Evolutionary conservation across 2,888 invertebrate genomes (phyloP).

Genomic region (Cyaniris semiargus): DNA sequence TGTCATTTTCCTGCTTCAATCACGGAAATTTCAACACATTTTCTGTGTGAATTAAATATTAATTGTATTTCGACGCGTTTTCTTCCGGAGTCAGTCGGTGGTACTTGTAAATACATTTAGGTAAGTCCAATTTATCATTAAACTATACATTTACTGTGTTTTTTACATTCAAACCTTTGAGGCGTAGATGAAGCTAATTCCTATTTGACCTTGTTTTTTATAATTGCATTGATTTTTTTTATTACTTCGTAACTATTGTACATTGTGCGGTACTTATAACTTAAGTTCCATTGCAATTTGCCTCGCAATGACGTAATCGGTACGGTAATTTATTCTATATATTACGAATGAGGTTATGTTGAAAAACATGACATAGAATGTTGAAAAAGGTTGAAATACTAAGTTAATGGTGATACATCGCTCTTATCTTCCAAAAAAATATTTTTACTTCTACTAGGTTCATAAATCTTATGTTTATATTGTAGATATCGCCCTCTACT

Average conservation of each 20-base stretch:
- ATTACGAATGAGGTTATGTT: not conserved
- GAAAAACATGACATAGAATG: not conserved
- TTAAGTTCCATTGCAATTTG: not conserved
- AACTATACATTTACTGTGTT: not conserved
- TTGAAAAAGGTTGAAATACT: not conserved
- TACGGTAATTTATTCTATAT: not conserved
- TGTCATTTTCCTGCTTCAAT: slow-evolving; percentile 11
- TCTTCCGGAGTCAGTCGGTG: slow-evolving; percentile 4
- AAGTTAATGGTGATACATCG: not conserved
- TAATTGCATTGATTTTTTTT: slow-evolving; percentile 28
- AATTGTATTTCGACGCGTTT: slow-evolving; percentile 3
- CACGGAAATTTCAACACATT: not conserved
- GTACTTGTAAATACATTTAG: slow-evolving; percentile 2
- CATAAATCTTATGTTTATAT: not conserved
- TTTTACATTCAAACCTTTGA: not conserved
- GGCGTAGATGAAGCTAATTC: not conserved
- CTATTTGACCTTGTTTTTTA: slow-evolving; percentile 26
- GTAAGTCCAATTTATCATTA: not conserved
- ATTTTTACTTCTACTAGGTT: not conserved
- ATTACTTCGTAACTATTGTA: slow-evolving; percentile 3
- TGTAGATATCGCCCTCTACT: not conserved
- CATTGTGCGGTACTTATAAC: slow-evolving; percentile 8
- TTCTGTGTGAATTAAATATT: not conserved
- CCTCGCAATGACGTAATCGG: slow-evolving; percentile 2
- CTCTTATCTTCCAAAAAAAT: not conserved